Percentiles rank a stretch among this genome's conserved stretches.
phyloP scores from a whole-genome alignment of 2,113 vertebrate genomes.

The Machaerirhynchus nigripectus region DNA sequence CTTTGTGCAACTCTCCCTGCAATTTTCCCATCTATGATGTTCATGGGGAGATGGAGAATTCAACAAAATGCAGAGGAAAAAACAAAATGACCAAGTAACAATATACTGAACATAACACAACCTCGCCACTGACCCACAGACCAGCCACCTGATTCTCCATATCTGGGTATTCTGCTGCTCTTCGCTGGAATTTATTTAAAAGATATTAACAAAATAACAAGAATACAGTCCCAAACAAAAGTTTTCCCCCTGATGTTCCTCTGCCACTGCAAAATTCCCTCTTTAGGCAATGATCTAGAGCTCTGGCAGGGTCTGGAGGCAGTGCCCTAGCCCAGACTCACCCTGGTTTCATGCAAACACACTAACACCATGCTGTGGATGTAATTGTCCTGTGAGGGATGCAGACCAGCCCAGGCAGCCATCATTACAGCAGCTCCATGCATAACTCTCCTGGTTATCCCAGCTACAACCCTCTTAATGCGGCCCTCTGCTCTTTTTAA shows the following conservation, averaged over 20 bases:
- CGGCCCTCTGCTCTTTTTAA: background rate
- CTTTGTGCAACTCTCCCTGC: conserved; percentile 39
- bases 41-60: background rate
- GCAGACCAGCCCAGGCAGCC: background rate
- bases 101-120: background rate
- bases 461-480: background rate
- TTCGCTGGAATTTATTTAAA: background rate
- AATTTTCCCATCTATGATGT: background rate
- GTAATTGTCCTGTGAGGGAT: background rate
- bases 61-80: background rate
- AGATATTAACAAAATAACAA: background rate
- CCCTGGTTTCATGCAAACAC: background rate
- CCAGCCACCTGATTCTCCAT: background rate
- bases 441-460: background rate
- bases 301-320: background rate
- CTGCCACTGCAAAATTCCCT: background rate
- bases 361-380: background rate
- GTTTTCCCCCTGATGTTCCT: background rate
- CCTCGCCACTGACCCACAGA: background rate
- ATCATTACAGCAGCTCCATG: background rate
- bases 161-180: background rate
- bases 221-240: background rate
- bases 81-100: background rate
- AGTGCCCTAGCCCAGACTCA: background rate
- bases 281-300: background rate